Base-by-base conservation (phyloP, 2,888 invertebrate species). In the Rhogogaster chlorosoma region DNA sequence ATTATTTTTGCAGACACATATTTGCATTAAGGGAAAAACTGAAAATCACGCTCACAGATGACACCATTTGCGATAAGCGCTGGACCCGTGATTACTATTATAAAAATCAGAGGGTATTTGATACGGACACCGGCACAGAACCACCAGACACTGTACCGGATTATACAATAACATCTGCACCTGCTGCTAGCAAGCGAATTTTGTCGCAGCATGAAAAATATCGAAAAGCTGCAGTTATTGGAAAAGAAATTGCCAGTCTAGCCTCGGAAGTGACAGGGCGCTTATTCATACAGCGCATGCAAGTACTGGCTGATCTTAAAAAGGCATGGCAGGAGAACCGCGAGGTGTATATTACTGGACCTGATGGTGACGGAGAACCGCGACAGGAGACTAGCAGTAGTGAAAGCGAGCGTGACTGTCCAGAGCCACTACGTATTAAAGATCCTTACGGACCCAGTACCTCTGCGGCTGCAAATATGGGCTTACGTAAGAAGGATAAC, bases 81-180 rank as follows among this genome's bases (percentile, higher is more conserved):
- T 73, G 71, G 71, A 73, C 71, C n/a, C 71, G 71, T 22, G 71
- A 73, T 38, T 73, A 73, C 12, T 73, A 73, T 12, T 73, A 73
- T 22, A 73, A 36, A 73, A 1, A 38, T 18, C 71, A 73, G 22
- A 36, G 71, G 22, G 42, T 73, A 38, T 73, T 38, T 42, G 15
- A 71, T 4, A 67, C 29, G 26, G 22, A 29, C 15, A 12, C 71
- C 18, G 15, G 32, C 15, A 9, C 7, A 15, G 36, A 32, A 71
- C 36, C 38, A 38, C 10, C 12, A 18, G 32, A 71, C 10, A 36
- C 71, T 15, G n/a, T n/a, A n/a, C 38, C 71, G 7, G 42, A 42
- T 12, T 71, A 26, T 9, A 71, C 71, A 6, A 15, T 71, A 15
- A 71, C 71, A 36, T 32, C 71, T 32, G 71, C 64, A 29, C 1